These are phyloP conservation scores for Zaprionus bogoriensis DNA, from an alignment of 2,888 invertebrate species.

Conservation along the genomic window DNA sequence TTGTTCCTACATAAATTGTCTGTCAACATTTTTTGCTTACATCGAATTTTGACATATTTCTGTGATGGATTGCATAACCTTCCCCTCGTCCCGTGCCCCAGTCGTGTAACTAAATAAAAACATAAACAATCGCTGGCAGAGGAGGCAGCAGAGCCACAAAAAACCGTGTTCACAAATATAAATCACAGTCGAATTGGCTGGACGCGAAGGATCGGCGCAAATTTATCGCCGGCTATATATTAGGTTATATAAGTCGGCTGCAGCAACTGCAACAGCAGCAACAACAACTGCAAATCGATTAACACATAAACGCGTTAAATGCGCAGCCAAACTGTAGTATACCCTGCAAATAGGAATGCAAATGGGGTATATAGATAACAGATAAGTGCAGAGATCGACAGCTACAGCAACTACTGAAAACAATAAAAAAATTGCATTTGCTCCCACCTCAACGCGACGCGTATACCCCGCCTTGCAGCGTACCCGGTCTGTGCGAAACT, in stretches of 20 bases:
- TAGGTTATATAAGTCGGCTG: constrained; percentile 17
- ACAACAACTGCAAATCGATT: constrained; percentile 56
- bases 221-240: constrained; percentile 57
- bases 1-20: constrained; percentile 68
- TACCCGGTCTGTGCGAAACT: no score
- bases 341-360: neutral
- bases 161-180: constrained; percentile 51
- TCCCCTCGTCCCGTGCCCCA: neutral
- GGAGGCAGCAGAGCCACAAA: neutral
- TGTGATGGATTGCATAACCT: constrained; percentile 63
- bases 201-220: constrained; percentile 2
- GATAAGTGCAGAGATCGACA: no score
- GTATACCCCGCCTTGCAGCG: no score
- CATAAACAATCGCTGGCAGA: constrained; percentile 2
- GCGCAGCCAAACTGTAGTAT: neutral
- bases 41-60: constrained; percentile 70
- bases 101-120: neutral
- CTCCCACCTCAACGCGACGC: no score
- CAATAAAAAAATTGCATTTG: no score
- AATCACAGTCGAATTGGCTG: constrained; percentile 60
- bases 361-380: neutral
- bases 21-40: constrained; percentile 62
- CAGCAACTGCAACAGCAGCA: constrained; percentile 17
- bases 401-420: no score
- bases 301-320: constrained; percentile 52